phyloP scores from a whole-genome alignment of 2,797 vertebrate genomes.

The Bovichtus variegatus region DNA sequence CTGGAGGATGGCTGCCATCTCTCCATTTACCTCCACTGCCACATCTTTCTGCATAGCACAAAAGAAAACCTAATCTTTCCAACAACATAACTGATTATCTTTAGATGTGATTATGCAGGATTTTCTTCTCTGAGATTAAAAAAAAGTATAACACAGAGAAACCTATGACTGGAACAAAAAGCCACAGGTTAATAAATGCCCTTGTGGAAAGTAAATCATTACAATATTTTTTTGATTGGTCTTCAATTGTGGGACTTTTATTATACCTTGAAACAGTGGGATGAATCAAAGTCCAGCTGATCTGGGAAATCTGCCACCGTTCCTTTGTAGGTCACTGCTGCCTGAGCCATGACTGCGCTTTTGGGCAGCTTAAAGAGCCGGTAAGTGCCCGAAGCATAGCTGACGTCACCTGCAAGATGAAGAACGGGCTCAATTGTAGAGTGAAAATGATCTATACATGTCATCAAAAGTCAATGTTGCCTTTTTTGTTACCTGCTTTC shows the following conservation, averaged over 20 bases:
- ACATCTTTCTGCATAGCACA: slow-evolving; percentile 72
- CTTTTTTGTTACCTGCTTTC: slow-evolving; percentile 76
- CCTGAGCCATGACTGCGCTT: slow-evolving; percentile 29
- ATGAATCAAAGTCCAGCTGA: slow-evolving; percentile 80
- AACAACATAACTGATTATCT: not conserved
- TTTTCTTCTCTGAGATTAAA: not conserved
- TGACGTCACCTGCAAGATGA: slow-evolving; percentile 74
- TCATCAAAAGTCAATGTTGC: not conserved
- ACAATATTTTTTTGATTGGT: not conserved
- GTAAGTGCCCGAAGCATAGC: slow-evolving; percentile 83
- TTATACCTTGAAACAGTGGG: slow-evolving; percentile 81
- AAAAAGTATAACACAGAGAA: not conserved
- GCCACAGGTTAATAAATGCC: not conserved
- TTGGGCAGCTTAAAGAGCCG: slow-evolving; percentile 84
- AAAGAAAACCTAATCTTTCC: not conserved
- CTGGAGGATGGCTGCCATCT: slow-evolving; percentile 79
- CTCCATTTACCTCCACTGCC: slow-evolving; percentile 70
- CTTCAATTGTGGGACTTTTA: not conserved
- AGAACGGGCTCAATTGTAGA: not conserved
- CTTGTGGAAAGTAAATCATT: not conserved
- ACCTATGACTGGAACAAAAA: not conserved
- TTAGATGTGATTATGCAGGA: not conserved
- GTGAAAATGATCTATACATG: not conserved
- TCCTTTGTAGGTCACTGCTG: slow-evolving; percentile 80
- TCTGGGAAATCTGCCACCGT: slow-evolving; percentile 74